These are phyloP conservation scores for Agonopterix heracliana DNA, from an alignment of 2,888 invertebrate genomes.

Conservation along the genomic window DNA sequence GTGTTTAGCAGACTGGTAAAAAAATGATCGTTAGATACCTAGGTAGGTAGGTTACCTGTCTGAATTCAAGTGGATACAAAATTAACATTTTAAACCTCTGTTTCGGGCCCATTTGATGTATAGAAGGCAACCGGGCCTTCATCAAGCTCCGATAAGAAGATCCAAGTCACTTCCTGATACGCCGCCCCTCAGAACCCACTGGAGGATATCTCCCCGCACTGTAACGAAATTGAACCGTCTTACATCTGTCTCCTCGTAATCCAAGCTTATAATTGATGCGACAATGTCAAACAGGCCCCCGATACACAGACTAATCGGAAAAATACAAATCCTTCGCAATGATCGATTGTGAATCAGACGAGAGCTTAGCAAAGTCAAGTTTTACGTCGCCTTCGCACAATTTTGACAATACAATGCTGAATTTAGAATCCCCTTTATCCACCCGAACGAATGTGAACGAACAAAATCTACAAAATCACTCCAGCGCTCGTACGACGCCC, in stretches of 20 bases:
- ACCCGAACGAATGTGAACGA: conserved; percentile 13
- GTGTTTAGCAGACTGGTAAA: no score
- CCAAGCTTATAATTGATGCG: conserved; percentile 74
- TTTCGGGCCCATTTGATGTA: no score
- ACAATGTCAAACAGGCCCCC: conserved; percentile 66
- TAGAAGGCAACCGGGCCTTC: conserved; percentile 28
- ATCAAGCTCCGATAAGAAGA: conserved; percentile 49
- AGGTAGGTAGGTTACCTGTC: no score
- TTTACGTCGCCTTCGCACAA: not conserved
- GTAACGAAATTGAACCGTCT: conserved; percentile 67
- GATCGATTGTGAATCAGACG: conserved; percentile 53
- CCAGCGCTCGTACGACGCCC: conserved; percentile 25
- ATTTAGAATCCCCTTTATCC: not conserved
- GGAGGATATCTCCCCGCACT: conserved; percentile 15
- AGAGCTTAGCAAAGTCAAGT: not conserved
- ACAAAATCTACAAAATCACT: conserved; percentile 17
- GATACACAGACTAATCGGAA: conserved; percentile 66
- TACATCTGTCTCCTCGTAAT: conserved; percentile 68
- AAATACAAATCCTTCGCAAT: conserved; percentile 67
- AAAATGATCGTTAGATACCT: no score
- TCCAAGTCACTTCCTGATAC: conserved; percentile 55
- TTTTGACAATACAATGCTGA: conserved; percentile 5
- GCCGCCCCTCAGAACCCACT: conserved; percentile 29
- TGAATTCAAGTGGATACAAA: no score
- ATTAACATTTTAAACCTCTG: no score